phyloP scores from a whole-genome alignment of 2,888 invertebrate genomes.

The Cynaeus angustus region DNA sequence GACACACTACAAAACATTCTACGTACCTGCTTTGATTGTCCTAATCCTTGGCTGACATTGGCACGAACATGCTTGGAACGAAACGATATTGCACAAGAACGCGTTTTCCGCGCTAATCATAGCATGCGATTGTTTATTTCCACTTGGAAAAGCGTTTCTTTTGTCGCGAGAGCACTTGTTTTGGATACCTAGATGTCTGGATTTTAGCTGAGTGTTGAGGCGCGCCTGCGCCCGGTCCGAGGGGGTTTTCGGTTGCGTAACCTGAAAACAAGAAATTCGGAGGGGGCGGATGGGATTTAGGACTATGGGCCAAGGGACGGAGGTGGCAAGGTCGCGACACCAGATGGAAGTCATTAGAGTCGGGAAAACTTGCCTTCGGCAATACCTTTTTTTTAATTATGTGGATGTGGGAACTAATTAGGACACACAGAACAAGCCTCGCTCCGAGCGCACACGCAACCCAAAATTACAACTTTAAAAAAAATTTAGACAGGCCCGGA shows the following conservation, averaged over 20 bases:
- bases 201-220: conserved; percentile 54
- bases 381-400: background rate
- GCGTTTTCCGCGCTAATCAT: conserved; percentile 54
- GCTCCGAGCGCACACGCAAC: no score
- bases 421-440: no score
- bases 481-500: no score
- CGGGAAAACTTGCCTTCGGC: background rate
- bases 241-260: conserved; percentile 56
- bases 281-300: conserved; percentile 7
- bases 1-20: conserved; percentile 50
- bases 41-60: conserved; percentile 55
- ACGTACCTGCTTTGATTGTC: conserved; percentile 56
- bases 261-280: conserved; percentile 19
- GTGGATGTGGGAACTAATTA: background rate
- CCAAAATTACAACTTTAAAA: no score
- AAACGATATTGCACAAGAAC: conserved; percentile 44
- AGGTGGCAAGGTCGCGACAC: background rate
- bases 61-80: conserved; percentile 50
- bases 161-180: conserved; percentile 67
- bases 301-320: conserved; percentile 11
- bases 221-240: conserved; percentile 61
- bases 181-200: conserved; percentile 68
- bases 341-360: background rate
- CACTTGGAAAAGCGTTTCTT: conserved; percentile 57
- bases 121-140: conserved; percentile 57